A percentile compares a stretch with the other conserved stretches of the same genome.
phyloP scores from a whole-genome alignment of 1,140 invertebrate genomes.

The Helicoverpa armigera region DNA sequence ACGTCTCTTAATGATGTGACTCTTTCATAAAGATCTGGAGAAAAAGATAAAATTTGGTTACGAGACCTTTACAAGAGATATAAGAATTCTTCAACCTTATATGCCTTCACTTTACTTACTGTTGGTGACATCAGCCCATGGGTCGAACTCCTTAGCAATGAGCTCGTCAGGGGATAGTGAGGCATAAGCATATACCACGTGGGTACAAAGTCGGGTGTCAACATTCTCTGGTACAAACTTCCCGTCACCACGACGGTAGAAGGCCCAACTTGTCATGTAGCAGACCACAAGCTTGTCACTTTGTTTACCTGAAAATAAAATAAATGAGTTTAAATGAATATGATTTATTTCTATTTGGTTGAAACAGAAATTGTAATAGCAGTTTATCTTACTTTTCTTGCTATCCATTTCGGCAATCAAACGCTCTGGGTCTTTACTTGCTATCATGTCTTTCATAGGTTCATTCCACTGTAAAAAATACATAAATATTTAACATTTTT shows the following conservation, averaged over 20 bases:
- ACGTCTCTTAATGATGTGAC: constrained; percentile 89
- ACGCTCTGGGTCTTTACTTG: constrained; percentile 56
- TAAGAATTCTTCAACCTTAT: too few species aligned
- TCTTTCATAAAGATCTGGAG: constrained; percentile 90
- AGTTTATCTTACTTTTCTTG: constrained; percentile 69
- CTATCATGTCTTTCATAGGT: constrained; percentile 53
- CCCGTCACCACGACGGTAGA: constrained; percentile 93
- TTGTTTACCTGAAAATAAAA: constrained; percentile 64
- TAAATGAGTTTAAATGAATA: background rate
- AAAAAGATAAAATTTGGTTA: constrained; percentile 31
- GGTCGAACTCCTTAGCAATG: constrained; percentile 92
- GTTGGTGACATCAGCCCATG: constrained; percentile 94
- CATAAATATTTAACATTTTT: background rate
- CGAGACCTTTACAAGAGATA: too few species aligned
- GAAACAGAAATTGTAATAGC: background rate
- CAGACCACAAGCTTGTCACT: constrained; percentile 90
- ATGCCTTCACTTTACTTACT: too few species aligned
- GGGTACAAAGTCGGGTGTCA: constrained; percentile 93
- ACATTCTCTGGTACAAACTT: constrained; percentile 95
- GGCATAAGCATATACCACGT: constrained; percentile 97
- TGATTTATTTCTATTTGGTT: too few species aligned
- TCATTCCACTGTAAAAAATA: constrained; percentile 63
- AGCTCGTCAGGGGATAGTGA: constrained; percentile 92
- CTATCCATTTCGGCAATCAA: constrained; percentile 60
- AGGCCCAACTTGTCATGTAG: constrained; percentile 96